These are phyloP conservation scores for Mechanitis messenoides DNA, from an alignment of 2,888 invertebrate genomes.

Conservation along the genomic window DNA sequence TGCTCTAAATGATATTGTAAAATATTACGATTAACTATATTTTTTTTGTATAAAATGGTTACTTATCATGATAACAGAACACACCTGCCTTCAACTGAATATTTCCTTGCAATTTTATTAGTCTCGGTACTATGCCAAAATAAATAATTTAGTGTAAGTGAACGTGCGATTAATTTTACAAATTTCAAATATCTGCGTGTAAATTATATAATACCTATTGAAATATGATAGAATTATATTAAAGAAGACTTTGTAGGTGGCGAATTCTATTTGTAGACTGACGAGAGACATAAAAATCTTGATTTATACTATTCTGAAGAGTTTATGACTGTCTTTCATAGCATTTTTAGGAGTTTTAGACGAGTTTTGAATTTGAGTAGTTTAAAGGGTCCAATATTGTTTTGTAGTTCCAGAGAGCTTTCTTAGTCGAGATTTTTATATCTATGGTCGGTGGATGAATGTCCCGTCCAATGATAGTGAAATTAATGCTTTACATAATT, in stretches of 20 bases:
- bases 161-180: too few relatives aligned
- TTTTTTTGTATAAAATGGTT: too few relatives aligned
- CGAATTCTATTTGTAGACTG: slow-evolving; percentile 1
- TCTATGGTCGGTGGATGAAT: not conserved
- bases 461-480: slow-evolving; percentile 6
- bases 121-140: too few relatives aligned
- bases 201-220: not conserved
- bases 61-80: too few relatives aligned
- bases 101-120: too few relatives aligned
- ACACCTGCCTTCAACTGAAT: too few relatives aligned
- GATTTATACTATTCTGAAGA: slow-evolving; percentile 9
- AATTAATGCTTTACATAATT: slow-evolving; percentile 5
- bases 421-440: slow-evolving; percentile 15
- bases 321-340: slow-evolving; percentile 15
- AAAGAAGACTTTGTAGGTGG: not conserved
- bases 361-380: slow-evolving; percentile 16
- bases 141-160: too few relatives aligned
- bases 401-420: slow-evolving; percentile 6
- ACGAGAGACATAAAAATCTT: slow-evolving; percentile 10
- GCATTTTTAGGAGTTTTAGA: slow-evolving; percentile 23
- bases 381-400: slow-evolving; percentile 18
- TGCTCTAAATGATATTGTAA: too few relatives aligned
- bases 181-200: too few relatives aligned
- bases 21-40: too few relatives aligned
- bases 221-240: not conserved